Conservation (phyloP, 2,797 vertebrate species). For the Sarcoramphus papa region DNA sequence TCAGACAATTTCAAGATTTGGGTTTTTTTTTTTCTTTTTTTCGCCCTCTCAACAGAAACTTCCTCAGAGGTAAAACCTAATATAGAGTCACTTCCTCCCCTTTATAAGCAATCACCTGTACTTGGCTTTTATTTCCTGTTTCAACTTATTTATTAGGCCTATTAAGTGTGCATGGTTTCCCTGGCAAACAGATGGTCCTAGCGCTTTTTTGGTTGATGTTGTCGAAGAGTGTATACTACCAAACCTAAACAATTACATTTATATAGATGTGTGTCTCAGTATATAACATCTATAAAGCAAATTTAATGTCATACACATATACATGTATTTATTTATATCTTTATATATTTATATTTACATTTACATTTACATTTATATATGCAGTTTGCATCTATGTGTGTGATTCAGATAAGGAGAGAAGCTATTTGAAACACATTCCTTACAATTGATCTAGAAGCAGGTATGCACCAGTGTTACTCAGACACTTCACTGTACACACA, state of each 20-base stretch:
- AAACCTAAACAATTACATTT: not conserved
- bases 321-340: not conserved
- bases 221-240: not conserved
- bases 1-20: not conserved
- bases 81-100: not conserved
- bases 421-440: not conserved
- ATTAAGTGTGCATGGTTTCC: not conserved
- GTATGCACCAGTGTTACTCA: not conserved
- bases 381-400: not conserved
- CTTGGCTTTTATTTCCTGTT: not conserved
- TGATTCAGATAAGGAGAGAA: not conserved
- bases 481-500: not conserved
- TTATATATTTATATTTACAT: not conserved
- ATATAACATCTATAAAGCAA: not conserved
- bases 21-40: rapidly evolving
- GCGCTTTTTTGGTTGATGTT: not conserved
- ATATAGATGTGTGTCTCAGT: not conserved
- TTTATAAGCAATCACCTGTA: not conserved
- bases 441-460: not conserved
- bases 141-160: not conserved
- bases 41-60: not conserved
- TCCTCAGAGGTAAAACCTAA: not conserved
- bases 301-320: not conserved
- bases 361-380: not conserved
- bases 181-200: not conserved